These are phyloP conservation scores for Genyomyrus donnyi DNA, from an alignment of 2,113 vertebrate species.

Conservation along the genomic window DNA sequence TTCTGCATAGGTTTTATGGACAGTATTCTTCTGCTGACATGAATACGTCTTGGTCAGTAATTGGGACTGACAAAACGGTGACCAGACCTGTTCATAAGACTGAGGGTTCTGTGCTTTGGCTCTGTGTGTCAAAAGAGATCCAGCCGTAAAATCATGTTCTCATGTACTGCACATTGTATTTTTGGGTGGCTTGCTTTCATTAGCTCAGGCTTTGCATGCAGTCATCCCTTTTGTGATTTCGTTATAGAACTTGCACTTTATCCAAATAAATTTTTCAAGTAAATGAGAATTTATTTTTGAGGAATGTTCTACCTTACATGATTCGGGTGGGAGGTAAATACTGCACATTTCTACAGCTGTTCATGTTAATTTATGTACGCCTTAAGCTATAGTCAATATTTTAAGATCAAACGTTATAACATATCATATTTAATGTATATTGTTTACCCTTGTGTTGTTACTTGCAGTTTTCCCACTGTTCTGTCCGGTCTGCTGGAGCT, in stretches of 20 bases:
- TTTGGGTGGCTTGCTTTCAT: neutral
- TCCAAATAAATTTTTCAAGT: conserved; percentile 6
- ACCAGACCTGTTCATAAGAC: neutral
- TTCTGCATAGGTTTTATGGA: neutral
- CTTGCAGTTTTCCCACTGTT: conserved; percentile 45
- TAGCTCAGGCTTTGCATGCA: conserved; percentile 2
- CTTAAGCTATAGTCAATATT: neutral
- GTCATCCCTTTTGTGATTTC: neutral
- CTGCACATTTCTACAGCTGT: neutral
- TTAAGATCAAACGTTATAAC: neutral
- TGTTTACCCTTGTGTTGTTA: conserved; percentile 17
- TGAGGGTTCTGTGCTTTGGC: neutral
- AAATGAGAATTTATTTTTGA: neutral
- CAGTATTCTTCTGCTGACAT: neutral
- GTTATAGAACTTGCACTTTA: conserved; percentile 3
- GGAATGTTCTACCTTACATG: neutral
- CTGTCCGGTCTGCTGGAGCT: conserved; percentile 31
- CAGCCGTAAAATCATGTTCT: neutral
- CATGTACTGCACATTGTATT: neutral
- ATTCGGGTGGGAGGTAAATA: neutral
- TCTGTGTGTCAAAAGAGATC: neutral
- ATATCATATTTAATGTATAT: neutral
- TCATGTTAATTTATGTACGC: neutral
- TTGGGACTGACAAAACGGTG: neutral
- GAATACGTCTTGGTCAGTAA: neutral